phyloP scores from a whole-genome alignment of 2,113 vertebrate species.

The Rana temporaria region DNA sequence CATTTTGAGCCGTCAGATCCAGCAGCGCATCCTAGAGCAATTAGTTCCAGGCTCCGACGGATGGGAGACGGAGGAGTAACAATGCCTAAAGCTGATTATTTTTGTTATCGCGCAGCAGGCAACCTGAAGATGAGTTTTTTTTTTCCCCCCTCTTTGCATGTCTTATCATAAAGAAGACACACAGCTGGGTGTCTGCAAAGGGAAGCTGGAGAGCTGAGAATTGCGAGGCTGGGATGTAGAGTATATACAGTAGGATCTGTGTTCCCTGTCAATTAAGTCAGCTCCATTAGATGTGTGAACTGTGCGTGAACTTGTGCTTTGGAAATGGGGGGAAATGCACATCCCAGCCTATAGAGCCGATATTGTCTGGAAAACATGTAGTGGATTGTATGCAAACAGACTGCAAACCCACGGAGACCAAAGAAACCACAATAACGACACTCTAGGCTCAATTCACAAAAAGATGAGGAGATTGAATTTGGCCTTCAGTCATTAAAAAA shows the following conservation, averaged over 20 bases:
- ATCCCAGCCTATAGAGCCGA: slow-evolving; percentile 29
- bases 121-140: slow-evolving; percentile 22
- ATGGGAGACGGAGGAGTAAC: slow-evolving; percentile 24
- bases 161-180: slow-evolving; percentile 46
- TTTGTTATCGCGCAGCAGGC: slow-evolving; percentile 43
- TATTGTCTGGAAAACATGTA: background rate
- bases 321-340: slow-evolving; percentile 18
- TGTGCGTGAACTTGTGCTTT: slow-evolving; percentile 25
- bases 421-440: too few species aligned
- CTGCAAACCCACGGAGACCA: too few species aligned
- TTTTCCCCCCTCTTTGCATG: background rate
- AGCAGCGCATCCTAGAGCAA: slow-evolving; percentile 3
- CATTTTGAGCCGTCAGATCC: slow-evolving; percentile 19
- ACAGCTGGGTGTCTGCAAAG: slow-evolving; percentile 35
- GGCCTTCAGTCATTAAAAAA: too few species aligned
- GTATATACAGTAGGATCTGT: slow-evolving; percentile 49
- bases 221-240: slow-evolving; percentile 16
- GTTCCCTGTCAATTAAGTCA: slow-evolving; percentile 43
- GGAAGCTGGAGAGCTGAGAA: background rate
- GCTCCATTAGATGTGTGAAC: slow-evolving; percentile 41
- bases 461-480: too few species aligned
- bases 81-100: slow-evolving; percentile 50
- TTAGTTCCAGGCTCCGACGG: slow-evolving; percentile 32
- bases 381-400: too few species aligned
- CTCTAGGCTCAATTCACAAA: too few species aligned